These are phyloP conservation scores for Marronus borbonicus DNA, from an alignment of 2,888 invertebrate species.

Conservation along the genomic window DNA sequence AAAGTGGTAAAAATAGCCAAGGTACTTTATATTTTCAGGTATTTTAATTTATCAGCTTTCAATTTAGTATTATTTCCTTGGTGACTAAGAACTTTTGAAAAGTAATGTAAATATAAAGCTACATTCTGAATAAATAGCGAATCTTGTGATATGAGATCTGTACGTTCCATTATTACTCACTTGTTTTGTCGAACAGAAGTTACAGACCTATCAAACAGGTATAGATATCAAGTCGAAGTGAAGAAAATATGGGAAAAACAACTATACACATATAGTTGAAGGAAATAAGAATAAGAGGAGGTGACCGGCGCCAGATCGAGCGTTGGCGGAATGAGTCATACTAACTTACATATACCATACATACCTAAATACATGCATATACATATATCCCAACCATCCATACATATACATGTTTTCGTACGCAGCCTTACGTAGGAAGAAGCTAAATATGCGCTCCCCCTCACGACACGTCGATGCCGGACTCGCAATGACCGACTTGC, in stretches of 20 bases:
- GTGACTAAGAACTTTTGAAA: no score
- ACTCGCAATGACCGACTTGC: constrained; percentile 61
- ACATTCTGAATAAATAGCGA: no score
- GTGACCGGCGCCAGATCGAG: constrained; percentile 54
- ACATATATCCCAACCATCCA: constrained; percentile 21
- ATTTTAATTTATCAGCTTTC: no score
- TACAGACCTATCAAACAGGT: constrained; percentile 29
- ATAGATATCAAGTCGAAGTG: background rate
- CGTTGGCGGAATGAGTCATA: constrained; percentile 56
- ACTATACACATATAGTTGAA: background rate
- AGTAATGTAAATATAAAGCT: no score
- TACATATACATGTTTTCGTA: constrained; percentile 24
- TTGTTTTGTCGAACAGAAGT: constrained; percentile 24
- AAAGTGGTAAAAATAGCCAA: no score
- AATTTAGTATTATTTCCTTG: no score
- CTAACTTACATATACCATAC: constrained; percentile 14
- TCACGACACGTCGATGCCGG: constrained; percentile 34
- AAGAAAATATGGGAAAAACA: constrained; percentile 29
- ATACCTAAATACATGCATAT: constrained; percentile 13
- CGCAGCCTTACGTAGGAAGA: constrained; percentile 41
- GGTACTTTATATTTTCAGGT: no score
- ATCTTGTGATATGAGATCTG: no score
- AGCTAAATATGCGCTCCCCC: constrained; percentile 49
- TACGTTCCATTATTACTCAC: background rate
- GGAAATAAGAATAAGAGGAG: constrained; percentile 25